Base-by-base conservation (phyloP, 2,797 vertebrate genomes). In the Toxotes lorentzi region DNA sequence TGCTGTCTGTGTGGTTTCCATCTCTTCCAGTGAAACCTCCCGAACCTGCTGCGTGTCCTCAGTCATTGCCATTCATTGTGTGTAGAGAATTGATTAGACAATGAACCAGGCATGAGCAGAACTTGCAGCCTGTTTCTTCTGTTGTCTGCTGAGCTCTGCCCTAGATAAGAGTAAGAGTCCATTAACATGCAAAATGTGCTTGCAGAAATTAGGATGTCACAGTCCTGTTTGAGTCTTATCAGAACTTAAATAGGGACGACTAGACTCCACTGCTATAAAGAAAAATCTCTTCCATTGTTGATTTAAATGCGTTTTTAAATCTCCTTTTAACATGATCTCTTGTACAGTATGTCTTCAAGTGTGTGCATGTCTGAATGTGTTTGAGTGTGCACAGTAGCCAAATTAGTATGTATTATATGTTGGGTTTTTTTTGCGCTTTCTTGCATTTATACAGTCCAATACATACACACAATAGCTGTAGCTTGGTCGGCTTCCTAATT, bases 121-220 rank as follows among this genome's bases (percentile, higher is more conserved):
- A 79, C 61, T 41, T 53, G 64, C 50, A 65, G 74, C 38, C 56
- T 76, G 34, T 78, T 82, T 84, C 40, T 64, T 77, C 54, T 30
- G 32, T 73, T 65, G 71, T 86, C 63, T 78, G 64, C 64, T 38
- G 63, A 83, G 80, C 78, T 84, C 65, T 82, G 69, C 59, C 75
- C 78, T 74, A 84, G 80, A 88, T 90, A 81, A 73, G 73, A 81
- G 21, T 27, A 51, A 75, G 24, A 54, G 60, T 12, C 40, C 65
- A 83, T 86, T 76, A 83, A 89, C 82, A 87, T 83, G 58, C 82
- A 78, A 89, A 85, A 82, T 70, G 32, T 70, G 43, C 45, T 69
- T 8, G 14, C 73, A 79, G 56, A 78, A 82, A 85, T 82, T 69
- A 87, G 64, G 53, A 72, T 67, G 68, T 48, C 72, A 32, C 21